Conservation (phyloP, 2,113 vertebrate genomes). For the Garra rufa region DNA sequence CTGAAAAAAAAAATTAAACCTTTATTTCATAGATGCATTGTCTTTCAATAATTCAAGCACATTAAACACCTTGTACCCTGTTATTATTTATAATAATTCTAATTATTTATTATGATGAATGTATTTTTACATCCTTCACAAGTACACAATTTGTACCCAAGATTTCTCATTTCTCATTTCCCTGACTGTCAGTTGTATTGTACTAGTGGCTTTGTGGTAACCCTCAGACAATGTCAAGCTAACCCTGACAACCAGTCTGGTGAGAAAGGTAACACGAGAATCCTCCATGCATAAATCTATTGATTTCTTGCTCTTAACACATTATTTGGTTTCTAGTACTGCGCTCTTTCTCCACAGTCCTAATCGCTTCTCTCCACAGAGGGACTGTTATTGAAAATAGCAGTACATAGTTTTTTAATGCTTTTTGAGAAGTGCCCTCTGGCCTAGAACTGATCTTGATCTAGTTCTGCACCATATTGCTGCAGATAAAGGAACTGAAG, state of each 20-base stretch:
- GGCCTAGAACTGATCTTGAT: constrained; percentile 2
- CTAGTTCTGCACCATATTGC: not conserved
- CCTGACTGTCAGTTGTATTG: not conserved
- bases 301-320: not conserved
- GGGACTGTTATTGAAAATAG: constrained; percentile 2
- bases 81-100: not conserved
- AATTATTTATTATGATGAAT: not conserved
- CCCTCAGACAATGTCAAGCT: not conserved
- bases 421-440: constrained; percentile 26
- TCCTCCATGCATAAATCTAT: not conserved
- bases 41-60: too few relatives aligned
- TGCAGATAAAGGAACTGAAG: constrained; percentile 7
- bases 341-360: constrained; percentile 33
- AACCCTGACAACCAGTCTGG: not conserved
- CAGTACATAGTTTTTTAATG: not conserved
- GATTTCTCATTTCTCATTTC: too few relatives aligned
- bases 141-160: not conserved
- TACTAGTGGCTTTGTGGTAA: constrained; percentile 1
- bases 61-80: too few relatives aligned
- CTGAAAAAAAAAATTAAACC: too few relatives aligned
- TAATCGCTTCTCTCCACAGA: constrained; percentile 35
- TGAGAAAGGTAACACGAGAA: not conserved
- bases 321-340: not conserved
- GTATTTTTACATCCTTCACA: not conserved
- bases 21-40: too few relatives aligned